Evolutionary conservation across 1,140 invertebrate genomes (phyloP), one percentile per base, ranked within the genome.

Genomic region (Ips nitidus): DNA sequence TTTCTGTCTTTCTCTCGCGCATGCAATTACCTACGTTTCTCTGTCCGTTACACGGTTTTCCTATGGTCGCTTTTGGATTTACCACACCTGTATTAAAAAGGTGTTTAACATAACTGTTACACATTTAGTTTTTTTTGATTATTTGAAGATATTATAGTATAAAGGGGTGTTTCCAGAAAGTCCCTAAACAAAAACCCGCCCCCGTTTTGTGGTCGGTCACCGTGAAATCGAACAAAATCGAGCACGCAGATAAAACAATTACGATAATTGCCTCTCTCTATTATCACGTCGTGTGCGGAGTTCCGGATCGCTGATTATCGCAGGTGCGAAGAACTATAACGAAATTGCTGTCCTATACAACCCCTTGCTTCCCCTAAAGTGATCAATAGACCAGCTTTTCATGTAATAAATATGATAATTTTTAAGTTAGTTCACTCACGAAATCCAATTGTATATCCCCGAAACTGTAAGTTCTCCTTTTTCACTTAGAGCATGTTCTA

Each of bases 371-470:
- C 3, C 45, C 6, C 22, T 8, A 50, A 50, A 50, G 22, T 50
- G 1, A 50, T 50, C 45, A 3, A 50, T 1, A 50, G 3, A 8
- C 1, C 45, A 1, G 45, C 22, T 50, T 50, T 50, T 22, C 22
- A 22, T 22, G 22, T 22, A 22, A 22, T 22, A 22, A 22, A 22
- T 22, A 22, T 22, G 22, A 22, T 22, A 22, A 22, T 22, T 22
- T 22, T 22, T 22, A 22, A 22, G 22, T 22, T 22, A 22, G 22
- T 22, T 55, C 36, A 92, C 92, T 94, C 85, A 95, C 93, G 92
- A 93, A 74, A 95, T 95, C 92, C 92, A 94, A 72, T 92, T 89
- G 80, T 95, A 95, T 75, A 95, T 94, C 41, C 90, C 92, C 4
- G 92, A 94, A n/a, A 94, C 93, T 1, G 92, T 94, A 55, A 95